A percentile compares a stretch with the other conserved stretches of the same genome.
These are phyloP conservation scores for Marmota monax DNA, from an alignment of 2,113 vertebrate species.

Conservation along the genomic window DNA sequence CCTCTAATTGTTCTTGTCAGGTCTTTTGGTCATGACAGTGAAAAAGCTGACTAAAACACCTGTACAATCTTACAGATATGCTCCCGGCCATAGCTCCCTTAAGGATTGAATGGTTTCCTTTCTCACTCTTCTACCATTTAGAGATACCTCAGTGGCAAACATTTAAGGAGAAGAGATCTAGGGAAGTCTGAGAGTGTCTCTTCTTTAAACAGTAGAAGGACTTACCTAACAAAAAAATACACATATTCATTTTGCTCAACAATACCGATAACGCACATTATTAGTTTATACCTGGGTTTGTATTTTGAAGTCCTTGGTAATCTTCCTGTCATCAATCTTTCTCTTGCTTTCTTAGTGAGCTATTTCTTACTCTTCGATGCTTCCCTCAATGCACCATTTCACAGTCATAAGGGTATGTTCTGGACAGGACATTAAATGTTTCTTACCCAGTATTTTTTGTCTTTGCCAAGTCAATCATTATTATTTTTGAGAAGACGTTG, in stretches of 20 bases:
- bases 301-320: background rate
- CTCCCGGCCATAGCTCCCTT: background rate
- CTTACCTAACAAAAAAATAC: background rate
- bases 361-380: background rate
- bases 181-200: background rate
- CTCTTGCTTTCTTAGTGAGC: background rate
- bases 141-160: background rate
- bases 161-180: background rate
- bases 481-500: background rate
- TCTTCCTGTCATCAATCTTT: background rate
- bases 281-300: background rate
- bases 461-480: background rate
- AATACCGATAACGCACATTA: background rate
- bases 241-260: background rate
- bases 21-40: too few relatives aligned
- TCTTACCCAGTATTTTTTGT: background rate
- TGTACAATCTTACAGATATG: background rate
- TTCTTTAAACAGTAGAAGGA: constrained; percentile 6
- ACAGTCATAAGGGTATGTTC: background rate
- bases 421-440: background rate
- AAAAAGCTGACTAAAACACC: too few relatives aligned
- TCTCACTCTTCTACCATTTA: background rate
- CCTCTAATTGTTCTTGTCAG: too few relatives aligned
- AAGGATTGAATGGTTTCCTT: background rate
- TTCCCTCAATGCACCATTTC: background rate